phyloP scores from a whole-genome alignment of 2,888 invertebrate species.

The Eulithis prunata region DNA sequence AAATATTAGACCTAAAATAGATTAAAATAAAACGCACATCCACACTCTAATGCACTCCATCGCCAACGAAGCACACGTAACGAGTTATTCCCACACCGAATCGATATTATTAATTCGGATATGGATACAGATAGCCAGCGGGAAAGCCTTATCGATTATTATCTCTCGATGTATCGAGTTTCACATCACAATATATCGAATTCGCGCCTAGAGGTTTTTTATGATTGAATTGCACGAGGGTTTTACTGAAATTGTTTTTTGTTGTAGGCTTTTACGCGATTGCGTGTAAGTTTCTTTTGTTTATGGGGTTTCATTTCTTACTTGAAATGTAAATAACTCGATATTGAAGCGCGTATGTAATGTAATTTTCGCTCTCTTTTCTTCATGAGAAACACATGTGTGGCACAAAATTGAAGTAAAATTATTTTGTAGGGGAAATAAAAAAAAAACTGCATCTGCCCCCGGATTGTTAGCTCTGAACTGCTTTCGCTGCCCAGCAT shows the following conservation, averaged over 20 bases:
- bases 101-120: conserved; percentile 81
- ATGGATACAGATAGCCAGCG: conserved; percentile 72
- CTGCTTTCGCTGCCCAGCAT: too few relatives aligned
- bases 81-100: conserved; percentile 66
- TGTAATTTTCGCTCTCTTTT: too few relatives aligned
- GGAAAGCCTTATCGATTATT: conserved; percentile 62
- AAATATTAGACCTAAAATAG: too few relatives aligned
- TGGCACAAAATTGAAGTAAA: too few relatives aligned
- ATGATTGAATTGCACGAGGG: conserved; percentile 46
- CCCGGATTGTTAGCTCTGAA: too few relatives aligned
- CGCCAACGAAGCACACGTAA: conserved; percentile 59
- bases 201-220: conserved; percentile 65
- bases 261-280: conserved; percentile 31
- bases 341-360: background rate
- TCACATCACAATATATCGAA: conserved; percentile 51
- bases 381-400: too few relatives aligned
- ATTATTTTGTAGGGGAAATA: too few relatives aligned
- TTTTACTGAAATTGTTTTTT: conserved; percentile 39
- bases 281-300: conserved; percentile 30
- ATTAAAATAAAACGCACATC: conserved; percentile 42
- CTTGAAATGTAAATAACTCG: conserved; percentile 1
- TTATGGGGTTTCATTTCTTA: conserved; percentile 14
- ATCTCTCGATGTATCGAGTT: conserved; percentile 39
- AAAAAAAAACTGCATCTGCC: too few relatives aligned
- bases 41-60: conserved; percentile 29